Evolutionary conservation across 1,140 invertebrate genomes (phyloP), one percentile per base, ranked within the genome.

Genomic region (Zelostemma sp.): DNA sequence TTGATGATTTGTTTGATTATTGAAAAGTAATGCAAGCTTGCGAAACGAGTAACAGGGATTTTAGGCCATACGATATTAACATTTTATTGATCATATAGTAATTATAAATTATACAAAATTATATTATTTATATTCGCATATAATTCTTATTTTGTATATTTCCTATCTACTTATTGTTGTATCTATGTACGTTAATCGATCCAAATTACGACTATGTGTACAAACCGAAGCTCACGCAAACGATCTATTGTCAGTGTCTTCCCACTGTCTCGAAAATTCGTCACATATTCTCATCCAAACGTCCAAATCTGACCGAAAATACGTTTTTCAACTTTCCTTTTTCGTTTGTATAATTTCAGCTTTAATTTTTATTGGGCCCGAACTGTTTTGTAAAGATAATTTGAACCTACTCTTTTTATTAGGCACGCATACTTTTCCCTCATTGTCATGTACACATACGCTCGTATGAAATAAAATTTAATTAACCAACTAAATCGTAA

Each of bases 61-160:
- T 65, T 65, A 71, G 61, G 68, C 68, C 68, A 61, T 71, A 71
- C 48, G 65, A 47, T 65, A 71, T 71, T 61, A 71, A 71, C 68
- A 65, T 71, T 71, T 71, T 71, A 71, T 71, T 71, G 38, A 60
- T 71, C 68, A 62, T 65, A 66, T 71, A 71, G 62, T 65, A 71
- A 71, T 71, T 71, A 71, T 71, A 71, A 71, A 71, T 71, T 65
- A 71, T 71, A 71, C 57, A 71, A 65, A 71, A 71, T 65, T 65
- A 71, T 62, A 65, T 70, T 57, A n/a, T 63, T 50, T 65, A 35
- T 51, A 41, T 45, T 11, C 21, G 21, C n/a, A 35, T 71, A 45
- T n/a, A n/a, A n/a, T n/a, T 71, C 49, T 66, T 71, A 71, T 71
- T 66, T 71, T 59, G 53, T 71, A 71, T 71, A 70, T 70, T 59